phyloP scores from a whole-genome alignment of 2,888 invertebrate genomes.

The Amblyjoppa fuscipennis region DNA sequence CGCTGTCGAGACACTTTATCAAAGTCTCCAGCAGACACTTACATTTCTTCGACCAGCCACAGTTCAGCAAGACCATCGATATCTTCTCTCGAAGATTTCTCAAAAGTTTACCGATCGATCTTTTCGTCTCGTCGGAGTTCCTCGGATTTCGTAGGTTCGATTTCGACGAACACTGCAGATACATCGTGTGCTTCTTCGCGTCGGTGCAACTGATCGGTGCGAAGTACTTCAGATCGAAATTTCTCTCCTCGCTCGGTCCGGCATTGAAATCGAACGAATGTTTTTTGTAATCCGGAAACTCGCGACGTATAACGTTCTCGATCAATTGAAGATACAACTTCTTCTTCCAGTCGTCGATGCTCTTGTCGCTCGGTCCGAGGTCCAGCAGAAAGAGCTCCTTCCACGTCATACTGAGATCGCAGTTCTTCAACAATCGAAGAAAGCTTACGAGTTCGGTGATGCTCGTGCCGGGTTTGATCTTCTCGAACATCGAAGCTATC shows the following conservation, averaged over 20 bases:
- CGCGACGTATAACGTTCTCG: background rate
- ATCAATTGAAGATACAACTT: slow-evolving; percentile 15
- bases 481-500: background rate
- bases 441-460: slow-evolving; percentile 20
- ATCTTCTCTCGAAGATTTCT: background rate
- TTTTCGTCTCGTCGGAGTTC: background rate
- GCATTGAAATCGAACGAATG: background rate
- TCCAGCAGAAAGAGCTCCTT: slow-evolving; percentile 2
- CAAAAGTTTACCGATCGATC: background rate
- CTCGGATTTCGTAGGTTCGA: background rate
- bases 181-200: background rate
- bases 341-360: slow-evolving; percentile 19
- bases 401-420: background rate
- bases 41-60: background rate
- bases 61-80: background rate
- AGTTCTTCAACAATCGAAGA: background rate
- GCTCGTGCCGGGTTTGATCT: background rate
- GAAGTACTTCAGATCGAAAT: background rate
- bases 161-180: background rate
- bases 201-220: background rate
- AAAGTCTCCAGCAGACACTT: background rate
- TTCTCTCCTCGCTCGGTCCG: background rate
- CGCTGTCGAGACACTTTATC: slow-evolving; percentile 18
- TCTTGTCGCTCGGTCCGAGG: background rate
- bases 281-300: background rate